A percentile compares a stretch with the other conserved stretches of the same genome.
Conservation (phyloP, 2,888 invertebrate species). For the Thelaira solivaga region DNA sequence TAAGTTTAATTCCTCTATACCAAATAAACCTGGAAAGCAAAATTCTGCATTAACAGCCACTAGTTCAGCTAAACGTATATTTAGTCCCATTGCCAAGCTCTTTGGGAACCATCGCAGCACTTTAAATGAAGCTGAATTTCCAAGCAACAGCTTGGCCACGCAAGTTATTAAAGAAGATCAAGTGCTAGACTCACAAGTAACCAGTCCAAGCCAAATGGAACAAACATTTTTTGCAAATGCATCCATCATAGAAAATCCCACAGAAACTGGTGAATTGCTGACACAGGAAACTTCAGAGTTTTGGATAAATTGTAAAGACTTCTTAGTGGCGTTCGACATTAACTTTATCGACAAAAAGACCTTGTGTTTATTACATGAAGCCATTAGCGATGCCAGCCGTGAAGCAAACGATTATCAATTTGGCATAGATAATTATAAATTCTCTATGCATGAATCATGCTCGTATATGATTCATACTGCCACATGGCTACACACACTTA, state of each 20-base stretch:
- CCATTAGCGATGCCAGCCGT: constrained; percentile 70
- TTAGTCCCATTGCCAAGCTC: constrained; percentile 66
- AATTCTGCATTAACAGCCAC: not conserved
- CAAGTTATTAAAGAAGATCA: constrained; percentile 73
- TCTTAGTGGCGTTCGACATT: constrained; percentile 69
- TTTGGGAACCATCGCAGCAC: constrained; percentile 58
- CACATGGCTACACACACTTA: too few relatives aligned
- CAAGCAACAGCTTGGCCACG: constrained; percentile 72
- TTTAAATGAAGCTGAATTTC: constrained; percentile 62
- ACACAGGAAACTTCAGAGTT: constrained; percentile 65
- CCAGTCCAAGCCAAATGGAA: constrained; percentile 54
- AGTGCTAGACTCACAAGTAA: constrained; percentile 67
- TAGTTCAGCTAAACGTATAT: constrained; percentile 51
- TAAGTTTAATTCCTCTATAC: constrained; percentile 71
- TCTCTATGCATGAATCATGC: constrained; percentile 49
- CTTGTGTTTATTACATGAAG: constrained; percentile 70
- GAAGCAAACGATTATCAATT: constrained; percentile 70
- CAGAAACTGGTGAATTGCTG: too few relatives aligned
- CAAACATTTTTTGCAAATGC: constrained; percentile 68
- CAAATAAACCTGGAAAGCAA: constrained; percentile 64
- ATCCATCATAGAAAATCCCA: too few relatives aligned
- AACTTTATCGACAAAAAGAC: constrained; percentile 65
- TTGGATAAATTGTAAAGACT: constrained; percentile 71
- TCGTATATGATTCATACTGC: constrained; percentile 55
- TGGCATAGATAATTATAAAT: constrained; percentile 73